Conservation (phyloP, 2,888 invertebrate genomes). For the Lamellibrachia columna region DNA sequence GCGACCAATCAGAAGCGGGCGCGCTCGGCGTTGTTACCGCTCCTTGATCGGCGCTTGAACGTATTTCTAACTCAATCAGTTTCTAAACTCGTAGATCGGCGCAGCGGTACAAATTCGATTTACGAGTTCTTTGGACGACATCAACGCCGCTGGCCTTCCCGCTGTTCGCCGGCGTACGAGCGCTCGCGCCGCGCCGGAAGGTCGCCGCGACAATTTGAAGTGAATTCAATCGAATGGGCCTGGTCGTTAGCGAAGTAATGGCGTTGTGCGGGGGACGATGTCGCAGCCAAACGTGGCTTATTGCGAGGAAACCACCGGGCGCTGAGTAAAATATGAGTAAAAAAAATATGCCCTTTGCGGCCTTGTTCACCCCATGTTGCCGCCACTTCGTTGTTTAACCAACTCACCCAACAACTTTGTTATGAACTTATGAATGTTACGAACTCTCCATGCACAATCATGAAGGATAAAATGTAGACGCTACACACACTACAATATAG, state of each 20-base stretch:
- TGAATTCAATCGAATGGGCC: constrained; percentile 12
- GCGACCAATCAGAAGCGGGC: not conserved
- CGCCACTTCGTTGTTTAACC: too few relatives aligned
- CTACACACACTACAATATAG: too few relatives aligned
- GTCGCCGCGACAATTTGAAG: not conserved
- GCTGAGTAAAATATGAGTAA: not conserved
- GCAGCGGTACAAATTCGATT: constrained; percentile 16
- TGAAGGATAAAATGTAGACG: too few relatives aligned
- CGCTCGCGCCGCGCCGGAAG: not conserved
- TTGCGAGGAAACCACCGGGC: not conserved
- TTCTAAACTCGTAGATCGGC: constrained; percentile 11
- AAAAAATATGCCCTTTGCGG: too few relatives aligned
- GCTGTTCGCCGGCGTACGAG: not conserved
- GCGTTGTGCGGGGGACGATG: not conserved
- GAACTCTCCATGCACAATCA: too few relatives aligned
- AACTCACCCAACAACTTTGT: too few relatives aligned
- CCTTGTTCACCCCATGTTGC: too few relatives aligned
- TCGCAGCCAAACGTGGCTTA: not conserved
- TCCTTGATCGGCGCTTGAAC: constrained; percentile 16
- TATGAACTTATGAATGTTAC: too few relatives aligned
- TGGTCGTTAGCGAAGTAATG: constrained; percentile 16
- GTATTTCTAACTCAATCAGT: constrained; percentile 16
- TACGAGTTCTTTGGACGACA: not conserved
- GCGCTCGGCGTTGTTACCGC: not conserved
- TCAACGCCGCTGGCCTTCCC: not conserved